phyloP scores from a whole-genome alignment of 2,888 invertebrate genomes.

The Gymnosoma rotundatum region DNA sequence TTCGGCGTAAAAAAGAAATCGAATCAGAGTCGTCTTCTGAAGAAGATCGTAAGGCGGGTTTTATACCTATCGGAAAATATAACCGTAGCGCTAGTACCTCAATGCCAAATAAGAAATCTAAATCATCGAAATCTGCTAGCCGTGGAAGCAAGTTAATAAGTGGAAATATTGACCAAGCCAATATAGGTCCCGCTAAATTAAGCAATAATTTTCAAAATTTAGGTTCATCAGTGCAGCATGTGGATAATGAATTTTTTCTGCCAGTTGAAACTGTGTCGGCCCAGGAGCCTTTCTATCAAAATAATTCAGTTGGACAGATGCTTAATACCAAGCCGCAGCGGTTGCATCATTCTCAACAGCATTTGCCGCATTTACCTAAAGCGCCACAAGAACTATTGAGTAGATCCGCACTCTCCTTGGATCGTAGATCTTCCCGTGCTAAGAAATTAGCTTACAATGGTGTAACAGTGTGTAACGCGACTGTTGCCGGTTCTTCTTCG shows the following conservation, averaged over 20 bases:
- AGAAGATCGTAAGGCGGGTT: constrained; percentile 82
- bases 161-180: constrained; percentile 74
- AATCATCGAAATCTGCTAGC: constrained; percentile 83
- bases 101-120: constrained; percentile 64
- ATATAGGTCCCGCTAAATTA: constrained; percentile 77
- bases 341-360: constrained; percentile 66
- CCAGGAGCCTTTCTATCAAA: constrained; percentile 76
- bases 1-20: constrained; percentile 87
- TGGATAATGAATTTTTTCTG: constrained; percentile 82
- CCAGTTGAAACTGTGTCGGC: constrained; percentile 78
- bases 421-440: constrained; percentile 73
- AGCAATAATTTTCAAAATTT: constrained; percentile 40
- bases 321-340: constrained; percentile 55
- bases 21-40: constrained; percentile 81
- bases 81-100: constrained; percentile 57
- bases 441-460: constrained; percentile 75
- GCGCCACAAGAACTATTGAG: constrained; percentile 70
- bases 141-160: constrained; percentile 83
- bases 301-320: constrained; percentile 33
- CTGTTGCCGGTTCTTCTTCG: constrained; percentile 72
- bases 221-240: constrained; percentile 72
- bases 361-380: constrained; percentile 68
- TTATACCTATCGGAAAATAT: constrained; percentile 73
- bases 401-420: constrained; percentile 78
- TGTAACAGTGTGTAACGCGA: constrained; percentile 68